Evolutionary conservation across 2,113 vertebrate species (phyloP), one percentile per base, ranked within the genome.

Genomic region (Diadophis punctatus): DNA sequence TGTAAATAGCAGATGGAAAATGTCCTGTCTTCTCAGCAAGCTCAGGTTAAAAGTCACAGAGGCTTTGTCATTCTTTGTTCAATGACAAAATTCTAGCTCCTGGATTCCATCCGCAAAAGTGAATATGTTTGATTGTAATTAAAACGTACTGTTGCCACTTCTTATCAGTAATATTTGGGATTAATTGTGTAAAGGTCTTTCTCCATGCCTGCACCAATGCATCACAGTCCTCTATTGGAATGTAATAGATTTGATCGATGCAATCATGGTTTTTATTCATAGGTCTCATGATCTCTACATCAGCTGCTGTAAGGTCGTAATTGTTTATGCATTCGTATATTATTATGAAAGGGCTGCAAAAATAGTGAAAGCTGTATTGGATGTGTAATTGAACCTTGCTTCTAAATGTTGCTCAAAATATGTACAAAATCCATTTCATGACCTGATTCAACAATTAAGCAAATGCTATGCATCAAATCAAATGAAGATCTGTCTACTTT

Each of bases 141-240:
- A 94, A 95, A 95, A 94, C 2, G 49, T 90, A 91, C 88, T 84
- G 90, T 95, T 86, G 93, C 93, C 88, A 60, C 90, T 96, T 94
- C 92, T 95, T 91, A 25, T 49, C 30, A 92, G 90, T 92, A 93
- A 89, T 92, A 60, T 90, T 92, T 0, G 0, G 93, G 60, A 91
- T 27, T 94, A 88, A 80, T 43, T 94, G 16, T 43, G 49, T 63
- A 23, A 52, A 43, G 16, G 46, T 90, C 3, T 0, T 0, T 46
- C 22, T 85, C 92, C n/a, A 2, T 46, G 92, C 18, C 94, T 94
- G 94, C 96, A 94, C 18, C 93, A 97, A 96, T 96, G 92, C 95
- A 95, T 93, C 95, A 96, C 96, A 96, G 95, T 95, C 97, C 96
- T 95, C 95, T 96, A 90, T 95, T 97, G 96, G 95, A 97, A 93